Base-by-base conservation (phyloP, 2,797 vertebrate genomes). In the Pseudomugil tenellus region DNA sequence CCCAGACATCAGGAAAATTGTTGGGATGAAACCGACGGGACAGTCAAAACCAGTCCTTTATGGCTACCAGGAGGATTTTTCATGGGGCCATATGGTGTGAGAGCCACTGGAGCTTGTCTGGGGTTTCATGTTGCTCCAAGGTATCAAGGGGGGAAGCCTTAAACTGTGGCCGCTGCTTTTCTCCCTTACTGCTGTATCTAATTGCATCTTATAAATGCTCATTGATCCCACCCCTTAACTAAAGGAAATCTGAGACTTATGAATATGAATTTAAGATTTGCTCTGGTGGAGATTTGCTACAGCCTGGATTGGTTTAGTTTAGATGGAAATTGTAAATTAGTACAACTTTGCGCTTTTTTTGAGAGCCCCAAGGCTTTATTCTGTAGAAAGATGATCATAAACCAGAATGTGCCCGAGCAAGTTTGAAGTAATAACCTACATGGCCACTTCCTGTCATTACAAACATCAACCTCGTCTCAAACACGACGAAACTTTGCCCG, bases 81-180 rank as follows among this genome's bases (percentile, higher is more conserved):
- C 77, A 65, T 73, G 1, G 13, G 81, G 60, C 89, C 90, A 91
- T 87, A 92, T 89, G 89, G 90, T 62, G 82, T 67, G 76, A 87
- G 88, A 87, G 81, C 78, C 84, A 85, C 83, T 89, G 79, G 82
- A 89, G 88, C 86, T 83, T 86, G 82, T 86, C 85, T 80, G 82
- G 76, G 89, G 89, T 90, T 88, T 91, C 85, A 84, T 89, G 88
- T 91, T 91, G 82, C 89, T 85, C 79, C 74, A 71, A 80, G 80
- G 84, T 84, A 86, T 84, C 71, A 59, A n/a, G 29, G 43, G 63
- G 56, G 68, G 11, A 23, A 16, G 76, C 66, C 74, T 74, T 66
- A 84, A 77, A 84, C 81, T 80, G 74, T 74, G 72, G 59, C 77
- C 67, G 63, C 68, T 83, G 71, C 70, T 63, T 76, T 70, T 65